Conservation (phyloP, 37 sponge, comb jelly and placozoan species). For the Cliona cf. orientalis region DNA sequence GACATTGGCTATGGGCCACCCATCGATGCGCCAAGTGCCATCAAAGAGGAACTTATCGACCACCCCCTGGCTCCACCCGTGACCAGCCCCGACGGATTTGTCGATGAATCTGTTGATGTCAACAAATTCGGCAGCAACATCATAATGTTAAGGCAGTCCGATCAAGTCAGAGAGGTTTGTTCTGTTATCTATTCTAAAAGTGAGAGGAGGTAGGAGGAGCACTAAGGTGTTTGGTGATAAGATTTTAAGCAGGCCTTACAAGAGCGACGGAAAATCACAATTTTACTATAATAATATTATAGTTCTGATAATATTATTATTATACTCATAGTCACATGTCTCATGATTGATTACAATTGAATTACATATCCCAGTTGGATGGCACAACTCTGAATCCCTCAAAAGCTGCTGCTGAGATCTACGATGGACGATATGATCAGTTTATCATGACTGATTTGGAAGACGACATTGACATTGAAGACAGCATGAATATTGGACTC, state of each 20-base stretch:
- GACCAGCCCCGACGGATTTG: neutral
- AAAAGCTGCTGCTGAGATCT: conserved; percentile 8
- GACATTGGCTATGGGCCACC: conserved; percentile 63
- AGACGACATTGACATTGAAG: conserved; percentile 50
- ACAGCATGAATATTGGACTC: conserved; percentile 38
- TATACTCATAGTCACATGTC: no score
- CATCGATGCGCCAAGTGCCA: no score
- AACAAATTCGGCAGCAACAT: conserved; percentile 56
- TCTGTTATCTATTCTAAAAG: no score
- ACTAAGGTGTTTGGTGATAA: no score
- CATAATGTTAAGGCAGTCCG: conserved; percentile 52
- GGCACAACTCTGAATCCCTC: conserved; percentile 47
- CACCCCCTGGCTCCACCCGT: conserved; percentile 70
- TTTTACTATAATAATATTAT: no score
- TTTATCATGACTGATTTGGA: conserved; percentile 70
- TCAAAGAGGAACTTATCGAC: conserved; percentile 18
- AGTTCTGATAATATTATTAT: no score
- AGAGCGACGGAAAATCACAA: no score
- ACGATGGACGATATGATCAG: conserved; percentile 68
- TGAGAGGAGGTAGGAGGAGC: no score
- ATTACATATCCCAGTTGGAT: conserved; percentile 7
- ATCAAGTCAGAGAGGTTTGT: conserved; percentile 20
- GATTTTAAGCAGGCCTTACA: no score
- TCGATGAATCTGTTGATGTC: conserved; percentile 7
- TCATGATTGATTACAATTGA: no score